phyloP scores from a whole-genome alignment of 2,888 invertebrate genomes.

The Nasonia oneida region DNA sequence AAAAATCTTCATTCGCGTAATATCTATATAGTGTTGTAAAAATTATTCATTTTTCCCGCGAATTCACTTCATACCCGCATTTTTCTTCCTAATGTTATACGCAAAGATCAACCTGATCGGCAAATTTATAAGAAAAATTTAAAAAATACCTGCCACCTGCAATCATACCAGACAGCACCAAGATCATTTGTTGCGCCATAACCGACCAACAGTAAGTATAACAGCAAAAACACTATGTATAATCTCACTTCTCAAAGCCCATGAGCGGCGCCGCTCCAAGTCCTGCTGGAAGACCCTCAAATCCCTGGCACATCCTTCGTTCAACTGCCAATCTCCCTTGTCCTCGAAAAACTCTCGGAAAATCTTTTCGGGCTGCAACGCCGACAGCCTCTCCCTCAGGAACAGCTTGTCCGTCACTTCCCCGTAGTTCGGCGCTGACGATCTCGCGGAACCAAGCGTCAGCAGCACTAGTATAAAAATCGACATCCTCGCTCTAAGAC shows the following conservation, averaged over 20 bases:
- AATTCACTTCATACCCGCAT: too few relatives aligned
- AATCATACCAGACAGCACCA: too few relatives aligned
- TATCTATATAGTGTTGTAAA: too few relatives aligned
- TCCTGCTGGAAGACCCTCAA: background rate
- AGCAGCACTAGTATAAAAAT: background rate
- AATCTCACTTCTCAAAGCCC: constrained; percentile 5
- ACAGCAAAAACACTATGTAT: background rate
- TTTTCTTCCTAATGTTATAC: too few relatives aligned
- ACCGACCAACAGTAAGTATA: background rate
- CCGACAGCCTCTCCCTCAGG: background rate
- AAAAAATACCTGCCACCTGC: too few relatives aligned
- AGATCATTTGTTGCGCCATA: too few relatives aligned
- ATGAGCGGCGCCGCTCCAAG: background rate
- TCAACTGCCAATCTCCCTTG: background rate
- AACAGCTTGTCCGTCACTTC: background rate
- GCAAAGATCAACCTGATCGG: too few relatives aligned
- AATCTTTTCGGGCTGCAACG: background rate
- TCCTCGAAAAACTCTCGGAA: background rate
- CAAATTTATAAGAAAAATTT: too few relatives aligned
- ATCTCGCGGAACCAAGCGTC: background rate
- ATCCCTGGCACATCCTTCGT: background rate
- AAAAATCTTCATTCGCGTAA: too few relatives aligned
- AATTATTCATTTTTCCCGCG: too few relatives aligned
- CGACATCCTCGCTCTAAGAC: background rate
- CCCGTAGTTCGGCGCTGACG: background rate